Percentiles rank a stretch among this genome's conserved stretches.
These are phyloP conservation scores for Pterocles burchelli DNA, from an alignment of 2,113 vertebrate species.

Conservation along the genomic window DNA sequence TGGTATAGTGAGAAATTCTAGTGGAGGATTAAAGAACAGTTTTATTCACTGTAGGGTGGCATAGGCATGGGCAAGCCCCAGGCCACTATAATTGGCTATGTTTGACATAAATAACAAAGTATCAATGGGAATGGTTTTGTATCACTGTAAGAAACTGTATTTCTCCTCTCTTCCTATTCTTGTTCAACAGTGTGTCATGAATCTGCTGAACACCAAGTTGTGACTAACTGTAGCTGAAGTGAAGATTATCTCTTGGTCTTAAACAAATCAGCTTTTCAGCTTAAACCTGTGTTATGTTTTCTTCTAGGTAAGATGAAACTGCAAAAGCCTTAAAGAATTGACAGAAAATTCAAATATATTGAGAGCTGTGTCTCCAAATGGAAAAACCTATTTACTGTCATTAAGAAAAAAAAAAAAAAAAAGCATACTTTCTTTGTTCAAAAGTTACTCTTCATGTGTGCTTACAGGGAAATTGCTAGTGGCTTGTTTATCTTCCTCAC, in stretches of 20 bases:
- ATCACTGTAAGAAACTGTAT: not conserved
- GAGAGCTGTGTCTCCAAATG: not conserved
- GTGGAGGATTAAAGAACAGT: rapidly evolving
- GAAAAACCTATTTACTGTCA: not conserved
- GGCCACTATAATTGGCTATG: not conserved
- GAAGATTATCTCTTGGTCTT: not conserved
- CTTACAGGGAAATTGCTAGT: not conserved
- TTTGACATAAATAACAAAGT: not conserved
- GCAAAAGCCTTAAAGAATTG: not conserved
- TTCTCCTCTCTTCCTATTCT: not conserved
- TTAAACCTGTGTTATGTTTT: not conserved
- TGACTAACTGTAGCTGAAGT: not conserved
- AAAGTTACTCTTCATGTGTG: not conserved
- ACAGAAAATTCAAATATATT: not conserved
- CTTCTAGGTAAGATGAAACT: not conserved
- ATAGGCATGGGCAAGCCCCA: rapidly evolving
- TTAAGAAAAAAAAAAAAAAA: not conserved
- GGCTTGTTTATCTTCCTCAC: not conserved
- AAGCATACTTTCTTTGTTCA: not conserved
- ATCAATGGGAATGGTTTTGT: not conserved
- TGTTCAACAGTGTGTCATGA: not conserved
- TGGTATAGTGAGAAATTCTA: not conserved
- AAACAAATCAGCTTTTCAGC: constrained; percentile 14
- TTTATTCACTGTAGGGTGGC: not conserved
- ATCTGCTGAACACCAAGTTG: not conserved